Evolutionary conservation across 2,113 vertebrate species (phyloP).

Genomic region (Romanogobio albipinnatus): DNA sequence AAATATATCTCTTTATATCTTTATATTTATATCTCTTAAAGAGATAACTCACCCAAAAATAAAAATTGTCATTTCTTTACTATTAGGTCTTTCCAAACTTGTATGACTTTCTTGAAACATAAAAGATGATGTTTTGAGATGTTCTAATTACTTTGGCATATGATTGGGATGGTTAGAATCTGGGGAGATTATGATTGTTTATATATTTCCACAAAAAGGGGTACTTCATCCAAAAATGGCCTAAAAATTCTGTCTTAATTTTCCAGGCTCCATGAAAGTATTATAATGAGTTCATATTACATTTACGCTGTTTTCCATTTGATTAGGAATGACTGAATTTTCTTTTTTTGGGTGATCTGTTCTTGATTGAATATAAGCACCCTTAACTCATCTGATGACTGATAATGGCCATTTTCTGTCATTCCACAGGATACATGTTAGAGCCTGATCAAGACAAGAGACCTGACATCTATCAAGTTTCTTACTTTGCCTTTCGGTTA

Average conservation of each 20-base stretch:
- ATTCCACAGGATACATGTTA: slow-evolving; percentile 78
- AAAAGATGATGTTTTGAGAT: background rate
- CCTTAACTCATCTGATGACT: background rate
- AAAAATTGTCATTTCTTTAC: background rate
- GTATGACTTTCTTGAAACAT: background rate
- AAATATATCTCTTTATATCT: no score
- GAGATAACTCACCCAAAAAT: background rate
- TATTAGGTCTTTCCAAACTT: background rate
- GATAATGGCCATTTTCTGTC: background rate
- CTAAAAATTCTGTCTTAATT: background rate
- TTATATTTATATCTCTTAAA: no score
- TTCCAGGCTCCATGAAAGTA: background rate
- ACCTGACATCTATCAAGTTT: slow-evolving; percentile 97
- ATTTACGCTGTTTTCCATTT: background rate
- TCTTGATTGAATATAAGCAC: background rate
- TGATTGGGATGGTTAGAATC: no score
- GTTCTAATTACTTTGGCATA: no score
- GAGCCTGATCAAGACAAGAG: slow-evolving; percentile 92
- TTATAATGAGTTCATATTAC: background rate
- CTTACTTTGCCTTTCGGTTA: slow-evolving; percentile 94
- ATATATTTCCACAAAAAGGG: background rate
- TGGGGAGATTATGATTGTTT: background rate
- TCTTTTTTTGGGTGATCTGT: background rate
- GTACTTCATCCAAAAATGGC: background rate
- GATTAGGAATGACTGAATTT: background rate